Evolutionary conservation across 2,888 invertebrate species (phyloP).

Genomic region (Petrolisthes manimaculis): DNA sequence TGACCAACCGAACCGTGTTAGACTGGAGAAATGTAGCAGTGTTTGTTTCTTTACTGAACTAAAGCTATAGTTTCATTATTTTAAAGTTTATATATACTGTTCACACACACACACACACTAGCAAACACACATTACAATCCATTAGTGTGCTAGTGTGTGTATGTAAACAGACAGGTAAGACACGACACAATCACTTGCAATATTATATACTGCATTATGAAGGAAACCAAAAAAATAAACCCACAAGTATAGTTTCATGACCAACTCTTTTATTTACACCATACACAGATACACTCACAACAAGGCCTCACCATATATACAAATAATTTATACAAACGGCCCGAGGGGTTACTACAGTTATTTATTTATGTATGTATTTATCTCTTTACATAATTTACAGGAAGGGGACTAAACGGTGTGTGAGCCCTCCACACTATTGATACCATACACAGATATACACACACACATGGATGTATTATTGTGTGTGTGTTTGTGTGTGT

Average conservation of each 20-base stretch:
- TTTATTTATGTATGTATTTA: neutral
- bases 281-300: slow-evolving; percentile 4
- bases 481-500: too few relatives aligned
- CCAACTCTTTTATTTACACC: slow-evolving; percentile 25
- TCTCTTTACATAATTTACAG: slow-evolving; percentile 25
- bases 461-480: too few relatives aligned
- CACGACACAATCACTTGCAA: neutral
- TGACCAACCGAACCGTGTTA: too few relatives aligned
- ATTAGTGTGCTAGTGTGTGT: too few relatives aligned
- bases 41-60: too few relatives aligned
- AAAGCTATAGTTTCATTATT: too few relatives aligned
- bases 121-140: too few relatives aligned
- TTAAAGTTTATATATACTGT: too few relatives aligned
- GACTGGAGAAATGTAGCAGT: too few relatives aligned
- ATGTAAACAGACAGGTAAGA: neutral
- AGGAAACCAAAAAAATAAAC: neutral
- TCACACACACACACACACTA: too few relatives aligned
- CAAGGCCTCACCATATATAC: slow-evolving; percentile 30
- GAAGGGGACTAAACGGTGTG: neutral
- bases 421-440: too few relatives aligned
- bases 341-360: neutral
- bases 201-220: neutral
- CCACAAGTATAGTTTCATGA: neutral
- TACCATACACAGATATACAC: too few relatives aligned
- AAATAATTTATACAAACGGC: slow-evolving; percentile 53